Evolutionary conservation across 2,797 vertebrate species (phyloP), one percentile per base, ranked within the genome.

Genomic region (Xiphorhynchus erythropygius): DNA sequence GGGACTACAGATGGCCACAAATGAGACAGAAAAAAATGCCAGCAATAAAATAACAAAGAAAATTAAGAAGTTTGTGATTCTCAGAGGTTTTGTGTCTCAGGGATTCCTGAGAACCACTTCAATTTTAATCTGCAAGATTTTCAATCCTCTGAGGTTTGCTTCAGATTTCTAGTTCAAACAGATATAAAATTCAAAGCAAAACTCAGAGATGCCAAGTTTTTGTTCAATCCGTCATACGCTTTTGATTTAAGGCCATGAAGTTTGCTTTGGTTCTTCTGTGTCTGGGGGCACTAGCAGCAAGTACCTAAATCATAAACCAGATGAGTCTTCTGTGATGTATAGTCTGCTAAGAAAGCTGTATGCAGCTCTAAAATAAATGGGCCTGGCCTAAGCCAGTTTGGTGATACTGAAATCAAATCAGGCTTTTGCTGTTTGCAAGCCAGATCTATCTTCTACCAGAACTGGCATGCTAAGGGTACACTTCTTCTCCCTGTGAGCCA

Each of bases 81-180:
- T 68, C 47, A 84, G 62, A 77, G 73, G 50, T 59, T 92, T 78
- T 18, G 7, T 22, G 9, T 93, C 84, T 91, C 33, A 46, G 37
- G 23, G 32, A 63, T 91, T 90, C 84, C 50, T 86, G 62, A 77
- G 87, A 95, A 89, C 18, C 50, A 32, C 79, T 87, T 80, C 60
- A 75, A 12, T 86, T 93, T 87, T 81, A 81, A 69, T 81, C 87
- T 56, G 56, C 69, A 84, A 33, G 30, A 86, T 55, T 35, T 86
- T 89, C 63, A 73, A 37, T 79, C 73, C 73, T 88, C 69, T 73
- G 91, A 86, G 87, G 65, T 93, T 93, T 93, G 47, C 56, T 70
- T 96, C 65, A 82, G 59, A 92, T 70, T 93, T 79, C 57, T 21
- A 81, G 79, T 90, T 95, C 92, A 94, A 95, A 90, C 76, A 92